These are phyloP conservation scores for Carcharodon carcharias DNA, from an alignment of 2,797 vertebrate genomes.

Conservation along the genomic window DNA sequence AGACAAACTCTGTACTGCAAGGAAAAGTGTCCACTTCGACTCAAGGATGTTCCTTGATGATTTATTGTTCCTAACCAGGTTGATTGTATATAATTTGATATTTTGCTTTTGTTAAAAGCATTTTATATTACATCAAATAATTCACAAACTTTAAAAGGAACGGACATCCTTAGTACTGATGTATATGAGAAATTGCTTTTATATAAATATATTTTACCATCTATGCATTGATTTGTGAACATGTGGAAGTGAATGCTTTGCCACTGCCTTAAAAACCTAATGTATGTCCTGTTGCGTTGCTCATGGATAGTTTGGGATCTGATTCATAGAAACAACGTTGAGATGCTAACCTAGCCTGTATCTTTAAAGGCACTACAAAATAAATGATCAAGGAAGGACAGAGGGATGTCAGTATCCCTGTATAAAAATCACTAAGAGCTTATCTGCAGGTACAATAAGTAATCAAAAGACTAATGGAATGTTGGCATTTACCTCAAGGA, in stretches of 20 bases:
- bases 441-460: too few relatives aligned
- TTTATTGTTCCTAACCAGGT: background rate
- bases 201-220: background rate
- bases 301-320: background rate
- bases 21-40: background rate
- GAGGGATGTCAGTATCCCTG: too few relatives aligned
- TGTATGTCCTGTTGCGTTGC: background rate
- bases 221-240: background rate
- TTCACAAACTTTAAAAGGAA: background rate
- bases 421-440: too few relatives aligned
- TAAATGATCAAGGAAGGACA: too few relatives aligned
- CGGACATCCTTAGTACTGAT: background rate
- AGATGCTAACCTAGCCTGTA: background rate
- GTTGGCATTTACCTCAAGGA: too few relatives aligned
- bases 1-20: background rate
- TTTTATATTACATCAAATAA: background rate
- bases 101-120: background rate
- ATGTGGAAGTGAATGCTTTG: background rate
- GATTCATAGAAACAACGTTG: background rate
- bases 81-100: background rate
- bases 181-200: background rate
- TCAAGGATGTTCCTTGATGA: background rate
- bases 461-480: too few relatives aligned
- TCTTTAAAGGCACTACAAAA: background rate
- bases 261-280: background rate